Base-by-base conservation (phyloP, 2,113 vertebrate species). In the Xenopus laevis region DNA sequence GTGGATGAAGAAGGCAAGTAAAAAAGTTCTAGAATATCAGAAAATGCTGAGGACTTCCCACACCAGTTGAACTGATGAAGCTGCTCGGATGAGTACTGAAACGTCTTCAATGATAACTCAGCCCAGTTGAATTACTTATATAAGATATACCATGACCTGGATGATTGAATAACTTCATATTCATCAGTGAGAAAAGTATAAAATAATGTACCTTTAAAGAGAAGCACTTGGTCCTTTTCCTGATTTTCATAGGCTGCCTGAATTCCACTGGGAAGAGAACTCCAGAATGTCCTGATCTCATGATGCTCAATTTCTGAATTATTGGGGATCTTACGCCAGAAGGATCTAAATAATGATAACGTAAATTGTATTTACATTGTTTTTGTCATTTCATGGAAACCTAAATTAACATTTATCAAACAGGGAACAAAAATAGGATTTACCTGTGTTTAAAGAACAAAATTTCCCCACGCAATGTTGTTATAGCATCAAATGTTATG, bases 361-460 rank as follows among this genome's bases (percentile, higher is more conserved):
- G 77, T 71, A 59, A 17, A 18, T 16, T 50, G 12, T 50, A 12
- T 50, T 12, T 50, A 12, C 23, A 13, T 50, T 13, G n/a, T 47
- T 12, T 50, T 10, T 27, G 23, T 4, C 23, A 27, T 27, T 27
- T 2, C 4, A 27, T 50, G 47, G 2, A 2, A 50, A 50, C 11
- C 15, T 9, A 50, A 50, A 10, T 9, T 13, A 13, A 50, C 15
- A 50, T 50, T 50, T 12, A 16, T 4, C 11, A 16, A 13, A 4
- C 4, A 50, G 15, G 16, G 9, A 55, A 55, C 23, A 30, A 7
- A 55, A 7, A 13, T 30, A 33, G 17, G 23, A 30, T 77, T 21
- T 94, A 98, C 96, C 89, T 92, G 84, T 87, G 89, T 83, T 97
- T 98, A 83, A 99, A 95, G 87, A 98, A 96, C 79, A 94, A 66